Evolutionary conservation across 2,797 vertebrate species (phyloP).

Genomic region (Carcharodon carcharias): DNA sequence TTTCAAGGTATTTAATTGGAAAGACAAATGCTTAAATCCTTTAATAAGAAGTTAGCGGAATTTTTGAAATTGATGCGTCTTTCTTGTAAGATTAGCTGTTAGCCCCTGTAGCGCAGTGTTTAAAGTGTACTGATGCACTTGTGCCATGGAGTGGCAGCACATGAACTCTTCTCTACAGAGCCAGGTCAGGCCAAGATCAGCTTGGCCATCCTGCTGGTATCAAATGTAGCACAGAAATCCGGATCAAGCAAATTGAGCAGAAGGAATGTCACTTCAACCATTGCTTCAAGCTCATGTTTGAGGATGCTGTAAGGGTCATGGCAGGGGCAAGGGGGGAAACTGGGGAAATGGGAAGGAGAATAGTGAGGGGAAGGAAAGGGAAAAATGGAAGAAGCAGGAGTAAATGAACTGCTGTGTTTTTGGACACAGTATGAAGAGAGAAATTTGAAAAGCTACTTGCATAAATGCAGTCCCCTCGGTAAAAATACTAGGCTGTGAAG

Average conservation of each 20-base stretch:
- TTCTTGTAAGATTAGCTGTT: not conserved
- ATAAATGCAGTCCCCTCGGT: not conserved
- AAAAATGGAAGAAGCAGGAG: not conserved
- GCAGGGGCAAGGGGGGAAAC: not conserved
- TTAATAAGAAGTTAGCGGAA: not conserved
- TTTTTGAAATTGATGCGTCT: not conserved
- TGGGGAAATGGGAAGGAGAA: not conserved
- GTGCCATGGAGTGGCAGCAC: constrained; percentile 6
- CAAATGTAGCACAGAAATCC: not conserved
- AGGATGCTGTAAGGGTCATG: not conserved
- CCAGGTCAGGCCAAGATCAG: not conserved
- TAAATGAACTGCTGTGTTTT: not conserved
- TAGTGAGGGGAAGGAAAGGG: not conserved
- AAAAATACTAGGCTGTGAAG: not conserved
- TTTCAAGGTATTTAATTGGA: not conserved
- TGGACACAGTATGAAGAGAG: not conserved
- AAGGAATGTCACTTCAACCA: not conserved
- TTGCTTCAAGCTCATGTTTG: not conserved
- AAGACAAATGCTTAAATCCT: not conserved
- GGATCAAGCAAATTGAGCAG: not conserved
- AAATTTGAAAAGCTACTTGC: not conserved
- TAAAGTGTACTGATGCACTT: not conserved
- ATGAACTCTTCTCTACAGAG: not conserved
- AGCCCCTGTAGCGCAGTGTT: not conserved
- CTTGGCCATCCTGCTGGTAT: not conserved